A percentile compares a stretch with the other conserved stretches of the same genome.
Evolutionary conservation across 2,113 vertebrate genomes (phyloP).

Genomic region (Petroica traversi): DNA sequence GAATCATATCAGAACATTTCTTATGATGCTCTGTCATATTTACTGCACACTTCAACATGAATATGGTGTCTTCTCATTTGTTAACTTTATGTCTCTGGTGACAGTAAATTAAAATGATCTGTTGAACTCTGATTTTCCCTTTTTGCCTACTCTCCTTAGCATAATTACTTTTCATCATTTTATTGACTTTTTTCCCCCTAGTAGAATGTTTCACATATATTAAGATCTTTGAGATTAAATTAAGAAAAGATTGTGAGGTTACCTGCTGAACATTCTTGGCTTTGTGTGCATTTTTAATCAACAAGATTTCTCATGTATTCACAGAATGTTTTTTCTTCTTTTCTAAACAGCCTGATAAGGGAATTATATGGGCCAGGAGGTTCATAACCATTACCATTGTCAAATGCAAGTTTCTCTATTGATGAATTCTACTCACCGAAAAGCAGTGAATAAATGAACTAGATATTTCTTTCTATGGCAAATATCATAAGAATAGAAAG

Average conservation of each 20-base stretch:
- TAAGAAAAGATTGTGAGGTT: neutral
- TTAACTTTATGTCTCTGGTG: slow-evolving; percentile 33
- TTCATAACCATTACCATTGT: neutral
- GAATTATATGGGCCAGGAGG: neutral
- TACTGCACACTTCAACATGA: slow-evolving; percentile 29
- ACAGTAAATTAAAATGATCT: slow-evolving; percentile 61
- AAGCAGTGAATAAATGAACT: neutral
- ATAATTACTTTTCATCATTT: slow-evolving; percentile 38
- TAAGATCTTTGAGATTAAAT: neutral
- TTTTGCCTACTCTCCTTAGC: slow-evolving; percentile 38
- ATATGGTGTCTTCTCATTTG: slow-evolving; percentile 32
- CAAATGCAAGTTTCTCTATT: neutral
- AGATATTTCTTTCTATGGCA: neutral
- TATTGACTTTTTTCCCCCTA: slow-evolving; percentile 18
- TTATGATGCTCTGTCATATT: slow-evolving; percentile 46
- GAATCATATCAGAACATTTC: slow-evolving; percentile 49
- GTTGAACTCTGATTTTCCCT: slow-evolving; percentile 62
- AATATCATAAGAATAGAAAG: neutral
- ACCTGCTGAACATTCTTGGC: neutral
- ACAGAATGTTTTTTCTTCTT: neutral
- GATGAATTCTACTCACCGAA: neutral
- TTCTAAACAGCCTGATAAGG: neutral
- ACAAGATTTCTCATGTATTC: neutral
- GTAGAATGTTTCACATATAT: neutral
- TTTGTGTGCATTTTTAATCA: neutral